Evolutionary conservation across 1,140 invertebrate genomes (phyloP), one percentile per base, ranked within the genome.

Genomic region (Meloidogyne exigua): DNA sequence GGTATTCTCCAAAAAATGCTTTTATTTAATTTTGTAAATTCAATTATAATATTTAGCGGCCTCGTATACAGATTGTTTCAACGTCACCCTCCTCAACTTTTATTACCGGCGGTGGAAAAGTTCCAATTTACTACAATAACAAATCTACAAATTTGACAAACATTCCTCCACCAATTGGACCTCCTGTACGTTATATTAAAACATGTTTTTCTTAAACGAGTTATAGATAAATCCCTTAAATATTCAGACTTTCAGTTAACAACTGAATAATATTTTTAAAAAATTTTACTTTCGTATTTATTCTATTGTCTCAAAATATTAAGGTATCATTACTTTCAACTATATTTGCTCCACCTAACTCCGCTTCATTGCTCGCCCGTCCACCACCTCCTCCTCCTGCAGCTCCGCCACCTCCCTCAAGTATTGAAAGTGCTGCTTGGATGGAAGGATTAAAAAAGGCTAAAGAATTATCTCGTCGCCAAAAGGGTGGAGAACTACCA

Each of bases 321-420:
- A n/a, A 71, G 72, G 26, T 73, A 64, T 65, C 72, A 26, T 64
- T 73, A 23, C 72, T 73, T 28, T 73, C 72, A 10, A 73, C 72
- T 65, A 57, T 64, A n/a, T 73, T 73, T 32, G 26, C 57, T 11
- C 72, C 72, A 36, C 72, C 72, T 9, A 57, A 57, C 2, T 65
- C 57, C 7, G n/a, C 2, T 32, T 65, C 26, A 13, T 73, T 39
- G 72, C 72, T 57, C 23, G 39, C 57, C 13, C 49, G 62, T 13
- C 15, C 57, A 23, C 57, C 15, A 65, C 49, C 57, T 12, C 57
- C 72, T 2, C 49, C 49, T 12, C 28, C 72, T 1, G 57, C 72
- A 7, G 49, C 23, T n/a, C 72, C 72, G 21, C 21, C 26, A 15
- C 28, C 68, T 13, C 72, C 72, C 15, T 36, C 72, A 23, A 73